phyloP scores from a whole-genome alignment of 2,113 vertebrate species.

The Gallinago undulata region DNA sequence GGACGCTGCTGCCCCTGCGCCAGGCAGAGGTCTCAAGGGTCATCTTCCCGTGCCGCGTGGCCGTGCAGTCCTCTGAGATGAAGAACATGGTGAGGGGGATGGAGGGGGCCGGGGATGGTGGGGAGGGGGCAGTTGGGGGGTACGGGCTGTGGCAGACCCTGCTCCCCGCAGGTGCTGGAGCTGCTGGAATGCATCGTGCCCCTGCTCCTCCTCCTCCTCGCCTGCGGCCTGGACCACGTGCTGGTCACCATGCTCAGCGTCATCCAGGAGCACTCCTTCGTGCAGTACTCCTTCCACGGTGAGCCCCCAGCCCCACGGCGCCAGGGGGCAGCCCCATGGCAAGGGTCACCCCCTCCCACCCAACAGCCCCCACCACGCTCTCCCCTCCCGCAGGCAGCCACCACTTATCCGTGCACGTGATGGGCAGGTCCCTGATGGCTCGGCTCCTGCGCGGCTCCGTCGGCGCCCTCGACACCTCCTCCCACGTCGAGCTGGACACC shows the following conservation, averaged over 20 bases:
- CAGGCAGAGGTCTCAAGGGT: conserved; percentile 43
- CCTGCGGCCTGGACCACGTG: conserved; percentile 75
- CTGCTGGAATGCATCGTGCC: conserved; percentile 72
- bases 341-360: too few relatives aligned
- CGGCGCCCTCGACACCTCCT: conserved; percentile 82
- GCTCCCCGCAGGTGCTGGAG: conserved; percentile 63
- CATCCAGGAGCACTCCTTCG: conserved; percentile 78
- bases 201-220: conserved; percentile 69
- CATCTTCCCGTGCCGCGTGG: conserved; percentile 69
- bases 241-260: conserved; percentile 79
- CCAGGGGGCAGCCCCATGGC: background rate
- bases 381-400: conserved; percentile 76
- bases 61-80: conserved; percentile 68
- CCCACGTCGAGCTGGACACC: conserved; percentile 36
- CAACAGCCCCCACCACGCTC: rapidly evolving
- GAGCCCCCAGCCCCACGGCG: background rate
- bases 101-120: too few relatives aligned
- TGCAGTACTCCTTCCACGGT: conserved; percentile 83
- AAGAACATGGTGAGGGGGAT: conserved; percentile 64
- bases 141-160: background rate
- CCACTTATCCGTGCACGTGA: conserved; percentile 79
- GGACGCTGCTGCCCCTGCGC: conserved; percentile 75
- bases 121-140: background rate
- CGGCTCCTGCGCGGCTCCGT: conserved; percentile 80
- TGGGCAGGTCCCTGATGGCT: conserved; percentile 83